Base-by-base conservation (phyloP, 2,797 vertebrate species). In the Heterohyrax brucei region DNA sequence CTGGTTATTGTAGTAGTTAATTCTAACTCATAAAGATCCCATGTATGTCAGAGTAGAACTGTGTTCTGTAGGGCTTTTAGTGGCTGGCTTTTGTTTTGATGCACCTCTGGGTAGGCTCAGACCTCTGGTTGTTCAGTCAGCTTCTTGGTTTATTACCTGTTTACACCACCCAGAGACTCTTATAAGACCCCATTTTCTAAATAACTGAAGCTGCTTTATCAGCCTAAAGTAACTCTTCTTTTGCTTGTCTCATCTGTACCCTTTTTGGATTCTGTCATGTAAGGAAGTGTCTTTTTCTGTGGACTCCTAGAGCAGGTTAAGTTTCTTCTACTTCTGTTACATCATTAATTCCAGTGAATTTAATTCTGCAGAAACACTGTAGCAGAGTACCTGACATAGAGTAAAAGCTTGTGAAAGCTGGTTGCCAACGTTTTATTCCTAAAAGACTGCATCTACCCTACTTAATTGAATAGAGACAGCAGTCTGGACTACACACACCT, bases 201-300 rank as follows among this genome's bases (percentile, higher is more conserved):
- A 94, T 87, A 82, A 56, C 50, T 50, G 62, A 33, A 39, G 1
- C 14, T 73, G 9, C 87, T 92, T 94, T 14, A 30, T 75, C 21
- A 89, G 44, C 50, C 24, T 87, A 44, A 73, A 75, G 48, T 83
- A 83, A 62, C 46, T 39, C 26, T 89, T 70, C n/a, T 88, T 24
- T 93, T 87, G 64, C 18, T 94, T 56, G 39, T 7, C 39, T 87
- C 53, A 61, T 64, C n/a, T 92, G 0, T 68, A n/a, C 76, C 76
- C 50, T 92, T 92, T 89, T 88, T 92, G 59, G 33, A 86, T 76
- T 92, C 19, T 2, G 0, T 92, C 94, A 72, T 48, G 72, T 44
- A 87, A 56, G 86, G n/a, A 90, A 53, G 87, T 91, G 72, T 77
- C 82, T 94, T 83, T 83, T 81, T 72, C 46, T 93, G 13, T 93